Percentiles rank a stretch among this genome's conserved stretches.
Conservation (phyloP, 2,797 vertebrate genomes). For the Stomatorhinus walkeri region DNA sequence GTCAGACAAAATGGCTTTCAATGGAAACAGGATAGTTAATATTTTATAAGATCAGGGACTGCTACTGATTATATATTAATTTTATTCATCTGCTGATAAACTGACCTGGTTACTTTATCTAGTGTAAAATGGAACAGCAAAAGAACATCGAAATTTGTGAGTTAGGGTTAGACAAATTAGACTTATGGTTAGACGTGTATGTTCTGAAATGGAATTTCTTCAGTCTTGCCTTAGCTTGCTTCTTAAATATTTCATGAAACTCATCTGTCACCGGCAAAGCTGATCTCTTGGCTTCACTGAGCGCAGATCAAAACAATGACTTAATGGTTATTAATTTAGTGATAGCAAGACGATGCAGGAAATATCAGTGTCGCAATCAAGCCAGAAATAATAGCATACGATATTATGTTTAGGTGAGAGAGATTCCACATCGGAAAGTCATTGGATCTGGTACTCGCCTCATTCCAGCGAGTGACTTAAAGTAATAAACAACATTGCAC, state of each 20-base stretch:
- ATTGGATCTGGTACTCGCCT: neutral
- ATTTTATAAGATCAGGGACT: neutral
- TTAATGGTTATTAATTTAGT: slow-evolving; percentile 5
- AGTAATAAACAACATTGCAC: neutral
- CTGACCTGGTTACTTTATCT: neutral
- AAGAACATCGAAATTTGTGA: neutral
- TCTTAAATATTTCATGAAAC: neutral
- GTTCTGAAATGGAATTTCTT: neutral
- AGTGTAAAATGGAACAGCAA: neutral
- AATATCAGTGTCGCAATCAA: neutral
- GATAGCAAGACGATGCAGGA: neutral
- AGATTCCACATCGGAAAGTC: neutral
- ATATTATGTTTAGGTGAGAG: slow-evolving; percentile 3
- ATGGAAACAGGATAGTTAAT: neutral
- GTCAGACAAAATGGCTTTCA: neutral
- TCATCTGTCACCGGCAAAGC: neutral
- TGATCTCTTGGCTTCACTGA: neutral
- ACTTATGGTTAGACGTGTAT: neutral
- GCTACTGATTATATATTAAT: slow-evolving; percentile 1
- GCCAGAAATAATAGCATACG: neutral
- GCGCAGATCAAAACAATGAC: neutral
- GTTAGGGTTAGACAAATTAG: neutral
- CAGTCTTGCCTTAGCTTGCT: neutral
- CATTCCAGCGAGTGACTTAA: neutral
- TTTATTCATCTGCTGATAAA: neutral